Base-by-base conservation (phyloP, 2,113 vertebrate species). In the Sciurus niger region DNA sequence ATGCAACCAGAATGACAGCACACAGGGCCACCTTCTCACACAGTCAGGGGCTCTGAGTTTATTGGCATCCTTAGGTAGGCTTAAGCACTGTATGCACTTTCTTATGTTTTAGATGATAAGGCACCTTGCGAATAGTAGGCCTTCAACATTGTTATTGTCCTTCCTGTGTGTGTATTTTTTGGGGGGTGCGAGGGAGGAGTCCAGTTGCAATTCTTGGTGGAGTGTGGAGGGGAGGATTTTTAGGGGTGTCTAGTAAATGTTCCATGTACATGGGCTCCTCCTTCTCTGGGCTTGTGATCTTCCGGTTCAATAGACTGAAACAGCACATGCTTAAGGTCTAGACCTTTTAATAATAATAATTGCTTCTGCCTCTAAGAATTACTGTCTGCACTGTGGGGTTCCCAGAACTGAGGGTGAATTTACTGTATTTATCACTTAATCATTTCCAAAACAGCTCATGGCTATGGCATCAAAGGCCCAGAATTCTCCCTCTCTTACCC, bases 341-440 rank as follows among this genome's bases (percentile, higher is more conserved):
- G 80, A 74, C 73, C 53, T 96, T 97, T 98, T 96, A 72, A 83
- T 68, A 97, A 90, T 90, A 84, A 83, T 82, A 79, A 94, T 96
- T 94, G 90, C 84, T 85, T 93, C 67, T 92, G 89, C 83, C 70
- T 96, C 67, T 76, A 80, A 97, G 90, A 94, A 84, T 92, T 80
- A 85, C 90, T 86, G 79, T 87, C 80, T 90, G 43, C 7, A 18
- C 48, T 90, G 46, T 67, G 55, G 68, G 30, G 84, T 95, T 97
- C 93, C 88, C 93, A 91, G 93, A 97, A 96, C 73, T 83, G 70
- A 91, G 73, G 82, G 70, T 48, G 18, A 82, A 92, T 82, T 96
- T 93, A 95, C 73, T 97, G 93, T 86, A 87, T 95, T 96, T 96
- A 80, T 86, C 90, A 74, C 68, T 96, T 92, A 89, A 78, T 96